Conservation (phyloP, 2,888 invertebrate genomes). For the Hypselothyrea guttata region DNA sequence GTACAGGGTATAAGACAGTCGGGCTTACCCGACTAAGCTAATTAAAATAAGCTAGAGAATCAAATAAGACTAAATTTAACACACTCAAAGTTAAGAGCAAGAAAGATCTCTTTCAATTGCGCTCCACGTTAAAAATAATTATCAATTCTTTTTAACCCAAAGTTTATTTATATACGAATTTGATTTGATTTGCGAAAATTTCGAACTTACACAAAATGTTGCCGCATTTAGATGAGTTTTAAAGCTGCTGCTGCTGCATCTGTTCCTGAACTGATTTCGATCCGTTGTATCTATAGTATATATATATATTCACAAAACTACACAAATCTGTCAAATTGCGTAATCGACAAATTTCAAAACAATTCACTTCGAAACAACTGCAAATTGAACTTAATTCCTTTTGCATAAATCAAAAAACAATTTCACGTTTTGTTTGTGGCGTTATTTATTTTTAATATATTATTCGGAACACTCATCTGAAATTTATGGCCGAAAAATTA, state of each 20-base stretch:
- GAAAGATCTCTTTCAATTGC: conserved; percentile 62
- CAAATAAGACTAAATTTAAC: background rate
- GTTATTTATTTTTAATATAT: conserved; percentile 24
- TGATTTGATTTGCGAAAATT: background rate
- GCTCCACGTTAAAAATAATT: conserved; percentile 77
- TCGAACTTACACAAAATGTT: conserved; percentile 64
- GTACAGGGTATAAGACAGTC: no score
- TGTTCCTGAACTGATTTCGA: conserved; percentile 25
- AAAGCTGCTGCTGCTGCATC: conserved; percentile 62
- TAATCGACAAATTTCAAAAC: conserved; percentile 47
- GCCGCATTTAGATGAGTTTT: conserved; percentile 70
- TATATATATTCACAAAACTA: conserved; percentile 56
- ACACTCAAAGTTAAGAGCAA: background rate
- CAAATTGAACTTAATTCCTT: conserved; percentile 20
- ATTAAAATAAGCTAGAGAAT: conserved; percentile 27
- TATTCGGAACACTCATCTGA: conserved; percentile 57
- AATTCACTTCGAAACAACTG: conserved; percentile 15
- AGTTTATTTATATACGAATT: conserved; percentile 4
- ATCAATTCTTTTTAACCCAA: conserved; percentile 67
- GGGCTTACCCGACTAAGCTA: no score
- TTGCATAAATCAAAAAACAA: background rate
- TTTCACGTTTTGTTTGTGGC: background rate
- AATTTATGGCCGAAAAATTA: conserved; percentile 69
- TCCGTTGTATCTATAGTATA: conserved; percentile 9
- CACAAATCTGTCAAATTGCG: conserved; percentile 51